Percentiles rank a stretch among this genome's conserved stretches.
These are phyloP conservation scores for Trichomalopsis sarcophagae DNA, from an alignment of 1,140 invertebrate species.

Conservation along the genomic window DNA sequence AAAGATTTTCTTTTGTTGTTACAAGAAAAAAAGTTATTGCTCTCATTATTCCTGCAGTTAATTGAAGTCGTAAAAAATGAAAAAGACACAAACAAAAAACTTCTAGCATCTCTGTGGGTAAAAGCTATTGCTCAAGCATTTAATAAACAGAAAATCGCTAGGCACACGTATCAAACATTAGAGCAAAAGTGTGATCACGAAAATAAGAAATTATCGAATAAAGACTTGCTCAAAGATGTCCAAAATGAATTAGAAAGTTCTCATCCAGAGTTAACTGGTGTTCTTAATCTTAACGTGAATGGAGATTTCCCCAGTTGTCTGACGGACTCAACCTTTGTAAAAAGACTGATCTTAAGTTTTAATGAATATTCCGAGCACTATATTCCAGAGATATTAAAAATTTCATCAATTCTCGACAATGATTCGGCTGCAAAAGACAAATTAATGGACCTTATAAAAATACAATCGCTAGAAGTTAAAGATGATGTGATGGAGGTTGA, in stretches of 20 bases:
- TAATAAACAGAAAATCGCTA: constrained; percentile 68
- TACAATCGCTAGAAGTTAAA: constrained; percentile 53
- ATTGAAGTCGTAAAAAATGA: constrained; percentile 70
- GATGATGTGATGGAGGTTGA: constrained; percentile 26
- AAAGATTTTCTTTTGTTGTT: constrained; percentile 74
- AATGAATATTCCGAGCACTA: constrained; percentile 64
- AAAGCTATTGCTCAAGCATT: constrained; percentile 73
- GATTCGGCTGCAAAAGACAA: constrained; percentile 51
- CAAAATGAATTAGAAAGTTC: constrained; percentile 54
- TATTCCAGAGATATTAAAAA: constrained; percentile 61
- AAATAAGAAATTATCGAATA: constrained; percentile 52
- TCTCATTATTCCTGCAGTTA: constrained; percentile 72
- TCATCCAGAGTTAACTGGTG: constrained; percentile 58
- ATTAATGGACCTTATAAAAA: constrained; percentile 60
- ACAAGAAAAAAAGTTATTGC: constrained; percentile 74
- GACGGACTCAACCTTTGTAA: constrained; percentile 60
- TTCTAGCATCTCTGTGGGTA: constrained; percentile 76
- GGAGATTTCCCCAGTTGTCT: constrained; percentile 59
- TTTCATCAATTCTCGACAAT: constrained; percentile 52
- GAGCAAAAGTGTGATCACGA: constrained; percentile 58
- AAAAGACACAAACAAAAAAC: constrained; percentile 64
- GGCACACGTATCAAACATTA: constrained; percentile 61
- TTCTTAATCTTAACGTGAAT: constrained; percentile 59
- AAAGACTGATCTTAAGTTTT: constrained; percentile 59
- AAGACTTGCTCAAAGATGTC: constrained; percentile 55